Percentiles rank a stretch among this genome's conserved stretches.
phyloP scores from a whole-genome alignment of 2,113 vertebrate genomes.

The Climacteris rufus region DNA sequence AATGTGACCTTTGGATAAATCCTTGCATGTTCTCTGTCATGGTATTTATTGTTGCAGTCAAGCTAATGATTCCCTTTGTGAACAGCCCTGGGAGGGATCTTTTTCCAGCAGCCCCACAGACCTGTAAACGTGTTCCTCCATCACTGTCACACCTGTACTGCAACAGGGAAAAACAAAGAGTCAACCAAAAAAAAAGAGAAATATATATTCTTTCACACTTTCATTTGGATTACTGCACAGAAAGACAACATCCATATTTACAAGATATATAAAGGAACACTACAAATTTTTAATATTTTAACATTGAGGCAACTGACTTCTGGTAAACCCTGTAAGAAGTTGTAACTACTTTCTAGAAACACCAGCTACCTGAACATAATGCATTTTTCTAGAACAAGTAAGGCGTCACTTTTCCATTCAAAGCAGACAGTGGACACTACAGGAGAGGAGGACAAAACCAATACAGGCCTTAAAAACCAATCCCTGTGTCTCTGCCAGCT shows the following conservation, averaged over 20 bases:
- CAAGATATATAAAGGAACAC: neutral
- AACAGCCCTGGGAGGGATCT: neutral
- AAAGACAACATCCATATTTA: neutral
- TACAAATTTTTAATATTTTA: neutral
- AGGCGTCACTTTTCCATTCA: neutral
- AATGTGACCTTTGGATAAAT: constrained; percentile 19
- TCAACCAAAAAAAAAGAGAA: neutral
- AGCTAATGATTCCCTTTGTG: neutral
- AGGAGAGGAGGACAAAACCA: neutral
- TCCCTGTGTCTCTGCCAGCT: neutral
- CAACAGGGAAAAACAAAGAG: neutral
- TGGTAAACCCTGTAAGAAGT: neutral
- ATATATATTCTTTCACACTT: neutral
- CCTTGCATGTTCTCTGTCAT: neutral
- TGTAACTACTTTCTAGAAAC: neutral
- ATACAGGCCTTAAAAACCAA: neutral
- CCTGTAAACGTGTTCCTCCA: neutral
- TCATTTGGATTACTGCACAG: neutral
- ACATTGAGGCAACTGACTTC: neutral
- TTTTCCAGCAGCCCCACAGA: neutral
- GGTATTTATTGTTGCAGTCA: neutral
- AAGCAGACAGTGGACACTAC: neutral
- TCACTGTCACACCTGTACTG: neutral
- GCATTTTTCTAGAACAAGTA: neutral
- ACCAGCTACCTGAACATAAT: neutral